Evolutionary conservation across 1,140 invertebrate genomes (phyloP).

Genomic region (Ceratina calcarata): DNA sequence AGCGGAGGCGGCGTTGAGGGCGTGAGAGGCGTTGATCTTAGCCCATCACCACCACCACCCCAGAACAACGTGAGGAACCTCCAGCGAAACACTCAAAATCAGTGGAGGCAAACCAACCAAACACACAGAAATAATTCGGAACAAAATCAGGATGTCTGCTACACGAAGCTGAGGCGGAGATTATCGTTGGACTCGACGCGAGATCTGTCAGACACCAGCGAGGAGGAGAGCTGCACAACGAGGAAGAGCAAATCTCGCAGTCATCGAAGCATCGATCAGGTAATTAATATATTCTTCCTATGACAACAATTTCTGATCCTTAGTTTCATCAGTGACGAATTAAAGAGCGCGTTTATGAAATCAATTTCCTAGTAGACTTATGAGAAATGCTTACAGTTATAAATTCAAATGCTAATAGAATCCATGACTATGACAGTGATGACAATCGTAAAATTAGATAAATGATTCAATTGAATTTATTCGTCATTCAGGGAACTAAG

Average conservation of each 20-base stretch:
- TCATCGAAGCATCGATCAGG: conserved; percentile 85
- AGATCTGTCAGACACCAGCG: conserved; percentile 86
- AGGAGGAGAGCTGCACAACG: conserved; percentile 78
- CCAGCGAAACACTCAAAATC: conserved; percentile 79
- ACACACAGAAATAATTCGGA: conserved; percentile 70
- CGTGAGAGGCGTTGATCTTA: conserved; percentile 76
- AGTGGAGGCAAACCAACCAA: conserved; percentile 73
- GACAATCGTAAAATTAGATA: no score
- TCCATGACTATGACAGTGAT: no score
- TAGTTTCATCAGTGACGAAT: conserved; percentile 3
- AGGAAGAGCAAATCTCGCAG: conserved; percentile 81
- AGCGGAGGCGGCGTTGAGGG: conserved; percentile 73
- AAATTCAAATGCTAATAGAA: no score
- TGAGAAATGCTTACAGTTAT: no score
- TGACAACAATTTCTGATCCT: not conserved
- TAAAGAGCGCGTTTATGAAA: no score
- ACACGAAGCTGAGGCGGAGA: conserved; percentile 80
- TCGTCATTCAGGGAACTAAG: not conserved
- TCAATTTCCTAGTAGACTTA: no score
- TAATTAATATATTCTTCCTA: conserved; percentile 51
- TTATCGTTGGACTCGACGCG: conserved; percentile 87
- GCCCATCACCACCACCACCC: conserved; percentile 75
- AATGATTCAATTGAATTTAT: not conserved
- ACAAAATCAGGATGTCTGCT: conserved; percentile 73
- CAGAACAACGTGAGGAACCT: conserved; percentile 78